A percentile compares a stretch with the other conserved stretches of the same genome.
Conservation (phyloP, 2,888 invertebrate species). For the Lomographa bimaculata region DNA sequence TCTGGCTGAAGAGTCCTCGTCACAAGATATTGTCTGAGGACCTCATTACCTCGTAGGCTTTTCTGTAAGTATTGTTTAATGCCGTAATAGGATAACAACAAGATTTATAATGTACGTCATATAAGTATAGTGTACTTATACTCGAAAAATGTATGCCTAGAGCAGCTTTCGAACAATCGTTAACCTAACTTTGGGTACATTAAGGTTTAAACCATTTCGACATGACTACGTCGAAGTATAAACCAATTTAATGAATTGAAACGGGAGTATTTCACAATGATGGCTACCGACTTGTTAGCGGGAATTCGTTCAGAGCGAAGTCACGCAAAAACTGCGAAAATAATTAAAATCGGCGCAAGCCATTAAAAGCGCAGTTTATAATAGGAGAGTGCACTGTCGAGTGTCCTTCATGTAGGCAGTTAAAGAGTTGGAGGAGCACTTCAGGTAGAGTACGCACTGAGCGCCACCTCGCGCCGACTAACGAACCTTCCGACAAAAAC, state of each 20-base stretch:
- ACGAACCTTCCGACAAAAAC: constrained; percentile 79
- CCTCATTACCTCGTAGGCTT: constrained; percentile 46
- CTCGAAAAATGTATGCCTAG: no score
- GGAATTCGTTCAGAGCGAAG: constrained; percentile 37
- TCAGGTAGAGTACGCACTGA: constrained; percentile 74
- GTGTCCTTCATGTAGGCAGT: constrained; percentile 83
- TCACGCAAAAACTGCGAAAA: constrained; percentile 63
- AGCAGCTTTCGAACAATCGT: no score
- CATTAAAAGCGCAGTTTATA: constrained; percentile 83
- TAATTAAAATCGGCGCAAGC: constrained; percentile 79
- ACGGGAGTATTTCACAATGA: constrained; percentile 18
- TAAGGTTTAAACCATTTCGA: constrained; percentile 4
- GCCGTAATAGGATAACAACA: constrained; percentile 10
- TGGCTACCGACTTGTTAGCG: constrained; percentile 25
- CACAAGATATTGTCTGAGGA: constrained; percentile 38
- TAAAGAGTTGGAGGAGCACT: constrained; percentile 82
- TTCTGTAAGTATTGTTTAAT: constrained; percentile 32
- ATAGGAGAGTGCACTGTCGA: constrained; percentile 77
- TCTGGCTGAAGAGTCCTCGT: constrained; percentile 39
- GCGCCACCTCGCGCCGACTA: constrained; percentile 75
- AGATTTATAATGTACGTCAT: constrained; percentile 7
- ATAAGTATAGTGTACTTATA: no score
- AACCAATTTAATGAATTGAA: constrained; percentile 6
- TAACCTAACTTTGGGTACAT: no score
- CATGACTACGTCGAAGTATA: constrained; percentile 3